Conservation (phyloP, 2,797 vertebrate genomes). For the Enteromius fasciolatus region DNA sequence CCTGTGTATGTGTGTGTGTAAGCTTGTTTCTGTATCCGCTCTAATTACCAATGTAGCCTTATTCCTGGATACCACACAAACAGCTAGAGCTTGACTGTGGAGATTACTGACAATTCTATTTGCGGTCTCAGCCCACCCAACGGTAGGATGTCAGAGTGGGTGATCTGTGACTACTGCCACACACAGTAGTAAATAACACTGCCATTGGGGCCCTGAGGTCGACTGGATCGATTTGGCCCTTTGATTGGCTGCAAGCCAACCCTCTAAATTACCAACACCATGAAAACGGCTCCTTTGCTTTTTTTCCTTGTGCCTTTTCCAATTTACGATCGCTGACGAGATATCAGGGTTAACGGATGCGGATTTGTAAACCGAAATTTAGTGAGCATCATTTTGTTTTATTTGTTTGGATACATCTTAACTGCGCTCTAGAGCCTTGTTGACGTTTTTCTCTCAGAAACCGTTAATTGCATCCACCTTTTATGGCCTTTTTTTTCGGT, state of each 20-base stretch:
- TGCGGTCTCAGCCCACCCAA: slow-evolving; percentile 71
- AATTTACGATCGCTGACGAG: slow-evolving; percentile 45
- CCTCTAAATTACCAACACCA: slow-evolving; percentile 78
- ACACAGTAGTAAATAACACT: slow-evolving; percentile 81
- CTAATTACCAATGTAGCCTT: slow-evolving; percentile 33
- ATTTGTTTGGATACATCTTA: slow-evolving; percentile 62
- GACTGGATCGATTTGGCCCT: slow-evolving; percentile 72
- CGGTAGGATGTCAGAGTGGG: slow-evolving; percentile 79
- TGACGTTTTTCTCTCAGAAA: slow-evolving; percentile 62
- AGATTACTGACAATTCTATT: slow-evolving; percentile 79
- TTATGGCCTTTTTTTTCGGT: slow-evolving; percentile 65
- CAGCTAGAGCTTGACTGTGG: slow-evolving; percentile 21
- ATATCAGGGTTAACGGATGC: slow-evolving; percentile 56
- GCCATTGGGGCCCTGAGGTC: slow-evolving; percentile 68
- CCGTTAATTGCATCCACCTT: slow-evolving; percentile 64
- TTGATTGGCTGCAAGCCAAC: slow-evolving; percentile 76
- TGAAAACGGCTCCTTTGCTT: slow-evolving; percentile 72
- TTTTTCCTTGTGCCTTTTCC: slow-evolving; percentile 62
- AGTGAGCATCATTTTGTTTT: slow-evolving; percentile 58
- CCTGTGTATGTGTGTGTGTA: slow-evolving; percentile 42
- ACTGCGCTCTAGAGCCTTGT: slow-evolving; percentile 57
- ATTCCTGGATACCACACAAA: slow-evolving; percentile 41
- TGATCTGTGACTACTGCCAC: slow-evolving; percentile 85
- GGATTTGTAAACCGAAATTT: slow-evolving; percentile 61
- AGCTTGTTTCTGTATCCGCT: slow-evolving; percentile 29